Evolutionary conservation across 2,113 vertebrate species (phyloP).

Genomic region (Spermophilus dauricus): DNA sequence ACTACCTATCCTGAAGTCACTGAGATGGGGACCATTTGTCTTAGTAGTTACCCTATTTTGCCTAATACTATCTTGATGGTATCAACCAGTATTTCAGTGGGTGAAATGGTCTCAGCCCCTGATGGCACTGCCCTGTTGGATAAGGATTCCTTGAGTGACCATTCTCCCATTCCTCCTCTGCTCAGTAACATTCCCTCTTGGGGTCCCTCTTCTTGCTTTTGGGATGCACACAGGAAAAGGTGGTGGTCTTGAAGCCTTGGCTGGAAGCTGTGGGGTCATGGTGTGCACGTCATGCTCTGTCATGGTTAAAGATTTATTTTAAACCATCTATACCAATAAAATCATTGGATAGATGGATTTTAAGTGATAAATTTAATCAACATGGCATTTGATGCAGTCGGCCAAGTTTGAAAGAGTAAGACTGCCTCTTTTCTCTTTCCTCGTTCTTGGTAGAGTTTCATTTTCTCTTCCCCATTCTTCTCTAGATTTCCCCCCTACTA

Average conservation of each 20-base stretch:
- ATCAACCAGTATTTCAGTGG: background rate
- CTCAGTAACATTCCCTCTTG: background rate
- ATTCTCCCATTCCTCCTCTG: background rate
- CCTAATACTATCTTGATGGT: background rate
- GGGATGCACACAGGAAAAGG: background rate
- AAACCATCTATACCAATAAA: slow-evolving; percentile 63
- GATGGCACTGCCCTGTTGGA: background rate
- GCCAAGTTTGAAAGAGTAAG: background rate
- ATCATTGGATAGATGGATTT: slow-evolving; percentile 43
- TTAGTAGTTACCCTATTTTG: background rate
- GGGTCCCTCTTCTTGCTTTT: background rate
- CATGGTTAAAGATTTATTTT: slow-evolving; percentile 27
- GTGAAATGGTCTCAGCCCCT: background rate
- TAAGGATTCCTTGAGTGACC: background rate
- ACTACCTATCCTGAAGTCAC: background rate
- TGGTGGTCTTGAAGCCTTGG: background rate
- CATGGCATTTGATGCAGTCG: background rate
- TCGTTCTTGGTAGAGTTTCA: background rate
- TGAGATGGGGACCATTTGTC: background rate
- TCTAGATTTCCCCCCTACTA: background rate
- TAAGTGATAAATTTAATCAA: slow-evolving; percentile 58
- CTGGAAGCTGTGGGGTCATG: background rate
- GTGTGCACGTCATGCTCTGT: background rate
- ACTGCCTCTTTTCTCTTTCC: background rate
- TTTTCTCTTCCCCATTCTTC: background rate